phyloP scores from a whole-genome alignment of 2,113 vertebrate species.

The Cromileptes altivelis region DNA sequence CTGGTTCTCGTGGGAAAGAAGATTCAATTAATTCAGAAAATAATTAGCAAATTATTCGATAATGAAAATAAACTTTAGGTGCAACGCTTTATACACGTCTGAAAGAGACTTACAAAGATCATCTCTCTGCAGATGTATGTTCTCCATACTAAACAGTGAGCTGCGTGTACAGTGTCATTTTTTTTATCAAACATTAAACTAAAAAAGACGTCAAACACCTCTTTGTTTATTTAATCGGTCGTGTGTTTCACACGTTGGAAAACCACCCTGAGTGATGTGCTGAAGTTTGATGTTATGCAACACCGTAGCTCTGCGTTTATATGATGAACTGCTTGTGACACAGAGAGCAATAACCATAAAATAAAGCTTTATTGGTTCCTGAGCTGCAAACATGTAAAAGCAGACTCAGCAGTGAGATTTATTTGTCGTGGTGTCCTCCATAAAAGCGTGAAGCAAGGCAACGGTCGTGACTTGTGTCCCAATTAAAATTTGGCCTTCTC shows the following conservation, averaged over 20 bases:
- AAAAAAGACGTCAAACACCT: not conserved
- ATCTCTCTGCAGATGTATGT: too few relatives aligned
- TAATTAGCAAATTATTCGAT: not conserved
- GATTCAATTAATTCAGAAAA: not conserved
- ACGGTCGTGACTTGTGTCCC: conserved; percentile 40
- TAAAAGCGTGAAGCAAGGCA: conserved; percentile 36
- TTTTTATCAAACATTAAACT: not conserved
- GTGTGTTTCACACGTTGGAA: conserved; percentile 1
- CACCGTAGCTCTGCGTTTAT: conserved; percentile 12
- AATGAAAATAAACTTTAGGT: not conserved
- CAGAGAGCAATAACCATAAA: conserved; percentile 44
- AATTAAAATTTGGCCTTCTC: conserved; percentile 46
- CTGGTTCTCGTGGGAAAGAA: not conserved
- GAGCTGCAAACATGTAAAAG: conserved; percentile 37
- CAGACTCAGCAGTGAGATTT: conserved; percentile 46
- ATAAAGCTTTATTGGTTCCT: conserved; percentile 38
- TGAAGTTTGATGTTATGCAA: conserved; percentile 27
- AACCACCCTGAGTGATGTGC: not conserved
- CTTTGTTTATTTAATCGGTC: not conserved
- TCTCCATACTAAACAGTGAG: not conserved
- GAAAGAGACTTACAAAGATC: not conserved
- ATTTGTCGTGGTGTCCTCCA: conserved; percentile 46
- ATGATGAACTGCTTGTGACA: conserved; percentile 31
- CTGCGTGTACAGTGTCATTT: not conserved
- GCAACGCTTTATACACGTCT: not conserved